Evolutionary conservation across 1,140 invertebrate genomes (phyloP).

Genomic region (Orchesella cincta): DNA sequence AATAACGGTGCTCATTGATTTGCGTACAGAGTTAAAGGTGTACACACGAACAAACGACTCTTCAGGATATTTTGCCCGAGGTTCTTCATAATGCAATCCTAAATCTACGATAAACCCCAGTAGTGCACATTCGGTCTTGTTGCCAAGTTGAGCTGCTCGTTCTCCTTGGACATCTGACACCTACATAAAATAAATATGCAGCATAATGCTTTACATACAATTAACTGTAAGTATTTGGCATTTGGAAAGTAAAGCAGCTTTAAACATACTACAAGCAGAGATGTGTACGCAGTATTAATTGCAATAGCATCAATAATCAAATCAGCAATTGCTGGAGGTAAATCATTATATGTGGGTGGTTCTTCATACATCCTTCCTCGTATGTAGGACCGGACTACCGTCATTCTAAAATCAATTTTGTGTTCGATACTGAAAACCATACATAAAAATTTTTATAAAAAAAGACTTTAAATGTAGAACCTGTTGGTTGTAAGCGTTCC

Average conservation of each 20-base stretch:
- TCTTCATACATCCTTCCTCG: constrained; percentile 49
- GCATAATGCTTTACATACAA: background rate
- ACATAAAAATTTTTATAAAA: background rate
- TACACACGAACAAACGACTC: constrained; percentile 66
- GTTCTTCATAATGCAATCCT: constrained; percentile 63
- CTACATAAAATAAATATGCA: background rate
- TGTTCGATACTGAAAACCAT: background rate
- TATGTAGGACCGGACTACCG: constrained; percentile 62
- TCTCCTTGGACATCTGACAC: constrained; percentile 45
- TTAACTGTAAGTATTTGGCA: background rate
- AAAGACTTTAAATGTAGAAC: constrained; percentile 25
- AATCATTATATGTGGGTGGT: constrained; percentile 56
- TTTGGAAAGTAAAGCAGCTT: background rate
- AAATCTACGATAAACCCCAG: constrained; percentile 67
- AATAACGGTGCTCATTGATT: constrained; percentile 73
- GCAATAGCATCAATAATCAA: constrained; percentile 62
- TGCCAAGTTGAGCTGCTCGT: constrained; percentile 65
- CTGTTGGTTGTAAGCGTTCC: constrained; percentile 69
- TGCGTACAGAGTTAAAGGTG: constrained; percentile 71
- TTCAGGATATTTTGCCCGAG: constrained; percentile 63
- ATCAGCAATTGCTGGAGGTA: constrained; percentile 59
- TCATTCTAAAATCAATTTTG: constrained; percentile 62
- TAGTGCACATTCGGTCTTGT: constrained; percentile 71
- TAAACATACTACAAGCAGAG: constrained; percentile 53
- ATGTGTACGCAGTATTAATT: constrained; percentile 68